Evolutionary conservation across 2,888 invertebrate species (phyloP), one percentile per base, ranked within the genome.

Genomic region (Enoplolaimus lenunculus): DNA sequence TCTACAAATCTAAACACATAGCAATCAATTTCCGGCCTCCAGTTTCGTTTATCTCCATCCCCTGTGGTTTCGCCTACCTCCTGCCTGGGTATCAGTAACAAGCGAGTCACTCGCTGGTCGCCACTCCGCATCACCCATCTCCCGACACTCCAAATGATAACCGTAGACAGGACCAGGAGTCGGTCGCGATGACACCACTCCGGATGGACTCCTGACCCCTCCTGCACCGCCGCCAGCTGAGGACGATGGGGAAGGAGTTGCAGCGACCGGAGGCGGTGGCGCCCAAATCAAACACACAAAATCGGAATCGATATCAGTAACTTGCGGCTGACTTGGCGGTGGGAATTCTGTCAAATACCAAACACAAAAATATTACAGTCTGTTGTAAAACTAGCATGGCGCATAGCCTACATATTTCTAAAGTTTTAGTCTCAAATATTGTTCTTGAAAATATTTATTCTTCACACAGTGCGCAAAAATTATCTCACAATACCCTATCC

Each of bases 231-330:
- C n/a, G n/a, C n/a, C n/a, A 26, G 2, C 64, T 7, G 16, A 28
- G 2, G 65, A 21, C 2, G 3, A 57, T 30, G 13, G 26, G 21
- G 60, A 26, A n/a, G n/a, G n/a, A n/a, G n/a, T n/a, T n/a, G n/a
- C n/a, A n/a, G n/a, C n/a, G n/a, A n/a, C n/a, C n/a, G n/a, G n/a
- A 33, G 73, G 62, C 3, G 77, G 73, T 29, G 75, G 74, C 13
- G 75, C 71, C 79, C 79, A 80, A 34, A 76, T 73, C 34, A 80
- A 71, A 34, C 75, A 77, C 33, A 78, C 79, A 77, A 76, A 77
- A 68, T 77, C 78, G 31, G 74, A 71, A 68, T 77, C 79, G 2
- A 74, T 73, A 65, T 79, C 79, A n/a, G 76, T 71, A 70, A 78
- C 74, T 57, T 71, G 71, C 33, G 76, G 76, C 67, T 75, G 75